Conservation (phyloP, 2,888 invertebrate species). For the Rhopalosiphum nymphaeae region DNA sequence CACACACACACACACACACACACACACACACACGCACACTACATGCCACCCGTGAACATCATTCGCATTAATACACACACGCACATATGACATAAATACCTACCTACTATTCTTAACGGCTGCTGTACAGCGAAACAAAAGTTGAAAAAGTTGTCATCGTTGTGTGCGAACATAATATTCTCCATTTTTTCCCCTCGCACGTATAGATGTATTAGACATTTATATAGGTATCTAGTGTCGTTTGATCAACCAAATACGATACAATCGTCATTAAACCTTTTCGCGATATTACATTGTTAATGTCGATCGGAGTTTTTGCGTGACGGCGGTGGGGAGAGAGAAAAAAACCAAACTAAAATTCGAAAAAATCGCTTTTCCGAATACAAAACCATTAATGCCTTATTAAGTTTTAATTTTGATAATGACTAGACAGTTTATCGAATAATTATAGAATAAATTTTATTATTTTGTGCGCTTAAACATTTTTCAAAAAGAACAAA, state of each 20-base stretch:
- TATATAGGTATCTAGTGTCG: not conserved
- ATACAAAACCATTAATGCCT: not conserved
- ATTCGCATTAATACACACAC: not conserved
- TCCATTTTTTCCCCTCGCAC: not conserved
- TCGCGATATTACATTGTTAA: conserved; percentile 31
- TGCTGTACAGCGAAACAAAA: not conserved
- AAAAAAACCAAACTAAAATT: not conserved
- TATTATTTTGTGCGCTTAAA: not conserved
- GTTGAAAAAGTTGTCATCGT: conserved; percentile 10
- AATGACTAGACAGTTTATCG: not conserved
- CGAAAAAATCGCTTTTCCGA: not conserved
- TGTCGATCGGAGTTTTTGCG: conserved; percentile 39
- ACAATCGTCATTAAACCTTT: conserved; percentile 59
- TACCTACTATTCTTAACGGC: not conserved
- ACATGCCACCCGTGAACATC: not conserved
- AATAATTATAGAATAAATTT: not conserved
- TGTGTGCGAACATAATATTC: not conserved
- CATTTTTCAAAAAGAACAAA: not conserved
- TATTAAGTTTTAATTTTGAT: not conserved
- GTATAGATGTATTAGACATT: not conserved
- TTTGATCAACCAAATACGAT: not conserved
- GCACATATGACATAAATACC: not conserved
- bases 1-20: not conserved
- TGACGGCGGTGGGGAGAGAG: not conserved
- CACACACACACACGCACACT: not conserved